Base-by-base conservation (phyloP, 2,888 invertebrate genomes). In the Tineola bisselliella region DNA sequence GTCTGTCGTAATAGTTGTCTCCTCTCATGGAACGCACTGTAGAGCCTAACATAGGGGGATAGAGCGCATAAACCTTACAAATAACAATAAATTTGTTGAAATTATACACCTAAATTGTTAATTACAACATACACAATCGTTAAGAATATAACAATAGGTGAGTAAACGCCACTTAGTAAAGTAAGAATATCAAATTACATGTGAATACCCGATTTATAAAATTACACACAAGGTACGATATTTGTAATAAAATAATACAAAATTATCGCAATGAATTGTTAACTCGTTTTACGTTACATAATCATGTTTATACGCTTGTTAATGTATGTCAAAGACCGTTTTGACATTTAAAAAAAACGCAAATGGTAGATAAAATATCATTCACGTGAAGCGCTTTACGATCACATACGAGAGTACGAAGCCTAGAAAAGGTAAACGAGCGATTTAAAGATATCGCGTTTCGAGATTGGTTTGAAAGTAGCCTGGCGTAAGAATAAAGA, bases 311-410 rank as follows among this genome's bases (percentile, higher is more conserved):
- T 48, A 48, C 8, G 15, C 13, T 1, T 15, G 6, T 13, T 48
- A 48, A 48, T 48, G 48, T 48, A 48, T 48, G 48, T 48, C 48
- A 48, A 48, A 48, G 48, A 48, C 48, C 48, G 48, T 48, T 48
- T 48, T 48, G 48, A 17, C 48, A 48, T 48, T 48, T 48, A 48
- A 48, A 48, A 2, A n/a, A n/a, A n/a, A n/a, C n/a, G n/a, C n/a
- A n/a, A n/a, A n/a, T n/a, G n/a, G n/a, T n/a, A 43, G 2, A 25
- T 6, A 25, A 25, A 25, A 25, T 25, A 25, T 25, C 4, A 25
- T 25, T n/a, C n/a, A 25, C 25, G 25, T 25, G 25, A 25, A 25
- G 25, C 6, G 6, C 6, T 25, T 25, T 25, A n/a, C n/a, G n/a
- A n/a, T n/a, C n/a, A n/a, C n/a, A n/a, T n/a, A n/a, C n/a, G n/a